phyloP scores from a whole-genome alignment of 2,888 invertebrate genomes.

The Eremobia ochroleuca region DNA sequence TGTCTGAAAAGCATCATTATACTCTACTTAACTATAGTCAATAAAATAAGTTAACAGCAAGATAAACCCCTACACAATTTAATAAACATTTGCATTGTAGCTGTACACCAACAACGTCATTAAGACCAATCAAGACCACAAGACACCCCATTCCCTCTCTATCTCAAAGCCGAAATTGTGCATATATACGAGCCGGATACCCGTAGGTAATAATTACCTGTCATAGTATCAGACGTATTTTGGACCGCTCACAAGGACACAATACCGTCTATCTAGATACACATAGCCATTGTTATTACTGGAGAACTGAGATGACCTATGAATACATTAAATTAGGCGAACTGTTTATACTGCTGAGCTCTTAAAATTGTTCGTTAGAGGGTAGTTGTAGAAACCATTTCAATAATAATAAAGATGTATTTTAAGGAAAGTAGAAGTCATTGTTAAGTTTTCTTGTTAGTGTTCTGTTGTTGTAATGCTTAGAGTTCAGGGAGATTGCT shows the following conservation, averaged over 20 bases:
- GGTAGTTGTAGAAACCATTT: background rate
- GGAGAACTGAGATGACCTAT: slow-evolving; percentile 63
- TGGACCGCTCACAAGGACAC: slow-evolving; percentile 28
- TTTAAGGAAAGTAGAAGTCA: background rate
- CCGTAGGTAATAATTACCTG: slow-evolving; percentile 40
- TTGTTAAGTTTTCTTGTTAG: slow-evolving; percentile 22
- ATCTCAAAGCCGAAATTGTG: slow-evolving; percentile 27
- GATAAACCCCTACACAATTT: background rate
- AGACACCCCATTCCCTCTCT: slow-evolving; percentile 3
- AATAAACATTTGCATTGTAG: slow-evolving; percentile 4
- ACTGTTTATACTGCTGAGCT: slow-evolving; percentile 44
- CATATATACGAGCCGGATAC: background rate
- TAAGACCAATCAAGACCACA: slow-evolving; percentile 24
- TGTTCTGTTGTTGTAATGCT: background rate
- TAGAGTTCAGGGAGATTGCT: background rate
- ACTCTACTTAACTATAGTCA: background rate
- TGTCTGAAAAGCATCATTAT: background rate
- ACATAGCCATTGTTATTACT: slow-evolving; percentile 39
- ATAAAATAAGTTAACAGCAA: background rate
- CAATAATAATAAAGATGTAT: slow-evolving; percentile 18
- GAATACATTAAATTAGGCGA: slow-evolving; percentile 68
- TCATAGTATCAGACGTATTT: slow-evolving; percentile 37
- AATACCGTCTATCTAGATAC: slow-evolving; percentile 7
- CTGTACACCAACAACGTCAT: slow-evolving; percentile 3
- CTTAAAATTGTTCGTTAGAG: slow-evolving; percentile 10